Base-by-base conservation (phyloP, 1,140 invertebrate species). In the Drosophila persimilis region DNA sequence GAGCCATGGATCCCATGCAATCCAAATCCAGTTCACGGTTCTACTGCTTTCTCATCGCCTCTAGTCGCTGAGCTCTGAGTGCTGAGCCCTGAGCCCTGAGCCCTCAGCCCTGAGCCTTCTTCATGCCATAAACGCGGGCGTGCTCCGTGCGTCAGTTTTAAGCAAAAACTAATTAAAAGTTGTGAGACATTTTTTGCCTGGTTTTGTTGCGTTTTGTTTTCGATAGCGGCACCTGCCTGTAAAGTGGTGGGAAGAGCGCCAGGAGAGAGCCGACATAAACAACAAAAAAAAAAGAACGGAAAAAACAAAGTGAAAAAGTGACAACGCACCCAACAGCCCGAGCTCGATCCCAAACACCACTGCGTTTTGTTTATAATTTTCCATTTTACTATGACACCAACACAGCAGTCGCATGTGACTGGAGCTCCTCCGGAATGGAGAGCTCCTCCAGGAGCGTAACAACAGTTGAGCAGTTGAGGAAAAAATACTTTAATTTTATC, bases 101-200 rank as follows among this genome's bases (percentile, higher is more conserved):
- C 41, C 17, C 17, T 22, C 6, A 44, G 43, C 15, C 35, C 45
- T 59, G 44, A 20, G 20, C 17, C 70, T 24, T 43, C 39, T 47
- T n/a, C 26, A 15, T 53, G 22, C 61, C 52, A 69, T 56, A 69
- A 70, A 57, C 66, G 64, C 64, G 53, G 45, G 54, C 67, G 55
- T 74, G 50, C 59, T 56, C 53, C 52, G 61, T 73, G 73, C 81
- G 64, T 78, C 72, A 70, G 69, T 77, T 88, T 88, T 88, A 80
- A 89, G 77, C 73, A 89, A 89, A 89, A 89, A 89, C 84, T 89
- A 89, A 89, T 89, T 89, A 89, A 89, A 89, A 89, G 84, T 89
- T 89, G 67, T 80, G 80, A 83, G 84, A 89, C 84, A 84, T 80
- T 83, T 88, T 79, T 76, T 80, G 69, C 63, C 41, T 57, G 35